phyloP scores from a whole-genome alignment of 2,888 invertebrate genomes.

The Theretra japonica region DNA sequence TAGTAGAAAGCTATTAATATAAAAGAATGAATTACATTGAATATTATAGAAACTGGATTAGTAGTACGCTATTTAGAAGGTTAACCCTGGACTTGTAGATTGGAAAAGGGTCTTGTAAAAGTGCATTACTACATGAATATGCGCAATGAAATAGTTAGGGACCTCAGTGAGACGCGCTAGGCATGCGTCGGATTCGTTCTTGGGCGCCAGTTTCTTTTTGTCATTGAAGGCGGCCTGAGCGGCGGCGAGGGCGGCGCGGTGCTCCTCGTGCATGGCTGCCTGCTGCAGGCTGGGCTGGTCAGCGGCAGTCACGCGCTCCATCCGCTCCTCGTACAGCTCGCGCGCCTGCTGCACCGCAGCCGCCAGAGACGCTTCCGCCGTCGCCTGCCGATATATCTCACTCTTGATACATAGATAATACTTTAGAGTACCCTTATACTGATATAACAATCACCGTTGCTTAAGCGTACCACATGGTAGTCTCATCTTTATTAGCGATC shows the following conservation, averaged over 20 bases:
- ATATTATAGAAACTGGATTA: no score
- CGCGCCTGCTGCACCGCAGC: conserved; percentile 42
- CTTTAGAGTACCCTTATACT: no score
- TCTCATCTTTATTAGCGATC: no score
- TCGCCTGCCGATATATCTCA: conserved; percentile 39
- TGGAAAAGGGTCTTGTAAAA: no score
- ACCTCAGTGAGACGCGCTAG: conserved; percentile 19
- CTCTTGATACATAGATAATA: no score
- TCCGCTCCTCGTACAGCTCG: conserved; percentile 38
- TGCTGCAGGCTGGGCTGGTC: conserved; percentile 21
- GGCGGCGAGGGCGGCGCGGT: conserved; percentile 32
- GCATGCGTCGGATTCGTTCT: conserved; percentile 27
- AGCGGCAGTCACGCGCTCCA: conserved; percentile 46
- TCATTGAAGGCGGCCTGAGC: conserved; percentile 31
- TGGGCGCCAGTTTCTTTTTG: conserved; percentile 6
- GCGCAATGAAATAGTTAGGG: neutral
- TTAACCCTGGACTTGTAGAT: no score
- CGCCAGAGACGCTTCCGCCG: conserved; percentile 41
- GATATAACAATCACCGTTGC: no score
- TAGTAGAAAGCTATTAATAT: no score
- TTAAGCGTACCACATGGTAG: no score
- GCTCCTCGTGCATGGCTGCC: conserved; percentile 22
- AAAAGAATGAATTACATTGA: no score
- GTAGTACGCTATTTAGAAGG: no score
- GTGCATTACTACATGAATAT: no score